These are phyloP conservation scores for Julus scandinavius DNA, from an alignment of 2,888 invertebrate species.

Conservation along the genomic window DNA sequence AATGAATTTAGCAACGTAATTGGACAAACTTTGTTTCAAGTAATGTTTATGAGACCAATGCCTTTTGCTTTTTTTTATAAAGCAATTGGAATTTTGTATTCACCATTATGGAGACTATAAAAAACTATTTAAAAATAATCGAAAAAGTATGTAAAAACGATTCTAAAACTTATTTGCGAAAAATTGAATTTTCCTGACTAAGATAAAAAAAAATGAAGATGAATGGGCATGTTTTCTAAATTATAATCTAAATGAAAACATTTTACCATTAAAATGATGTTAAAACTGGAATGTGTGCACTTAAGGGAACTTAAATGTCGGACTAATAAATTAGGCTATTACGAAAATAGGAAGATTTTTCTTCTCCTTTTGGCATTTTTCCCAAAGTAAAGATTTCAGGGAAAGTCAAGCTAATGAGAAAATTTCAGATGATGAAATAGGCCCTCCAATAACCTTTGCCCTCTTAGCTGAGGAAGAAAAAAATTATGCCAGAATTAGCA, in stretches of 20 bases:
- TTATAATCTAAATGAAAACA: background rate
- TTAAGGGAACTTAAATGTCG: background rate
- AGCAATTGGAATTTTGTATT: too few species aligned
- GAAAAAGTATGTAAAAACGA: too few species aligned
- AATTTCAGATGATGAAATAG: background rate
- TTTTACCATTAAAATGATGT: background rate
- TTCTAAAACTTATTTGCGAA: too few species aligned
- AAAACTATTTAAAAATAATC: too few species aligned
- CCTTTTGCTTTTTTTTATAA: too few species aligned
- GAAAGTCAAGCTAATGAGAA: background rate
- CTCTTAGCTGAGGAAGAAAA: background rate
- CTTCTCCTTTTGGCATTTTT: background rate
- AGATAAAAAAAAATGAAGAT: background rate
- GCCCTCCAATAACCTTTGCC: background rate
- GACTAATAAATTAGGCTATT: background rate
- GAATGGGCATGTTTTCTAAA: background rate
- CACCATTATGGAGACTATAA: too few species aligned
- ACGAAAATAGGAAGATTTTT: background rate
- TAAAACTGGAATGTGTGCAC: background rate
- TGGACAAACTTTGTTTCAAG: too few species aligned
- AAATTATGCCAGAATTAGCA: background rate
- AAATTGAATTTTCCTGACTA: background rate
- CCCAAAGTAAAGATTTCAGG: background rate
- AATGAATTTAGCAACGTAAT: too few species aligned
- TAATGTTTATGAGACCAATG: too few species aligned